Conservation (phyloP, 2,113 vertebrate species). For the Aegotheles bennettii region DNA sequence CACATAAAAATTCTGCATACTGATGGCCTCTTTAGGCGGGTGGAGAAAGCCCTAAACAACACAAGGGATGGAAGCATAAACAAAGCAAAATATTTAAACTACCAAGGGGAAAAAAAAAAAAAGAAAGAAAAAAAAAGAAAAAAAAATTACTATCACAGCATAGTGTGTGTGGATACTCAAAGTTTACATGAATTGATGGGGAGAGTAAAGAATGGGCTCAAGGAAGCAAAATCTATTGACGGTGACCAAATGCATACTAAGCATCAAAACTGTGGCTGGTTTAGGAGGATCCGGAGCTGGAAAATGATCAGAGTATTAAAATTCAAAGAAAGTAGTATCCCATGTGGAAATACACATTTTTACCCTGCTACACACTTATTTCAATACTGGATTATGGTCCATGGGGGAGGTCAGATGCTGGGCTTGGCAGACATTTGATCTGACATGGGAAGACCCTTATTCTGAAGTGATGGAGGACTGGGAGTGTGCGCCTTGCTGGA, state of each 20-base stretch:
- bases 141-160: neutral
- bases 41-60: neutral
- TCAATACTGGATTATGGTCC: neutral
- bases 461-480: neutral
- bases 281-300: neutral
- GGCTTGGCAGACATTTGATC: neutral
- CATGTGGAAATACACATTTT: neutral
- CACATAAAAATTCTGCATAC: neutral
- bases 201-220: neutral
- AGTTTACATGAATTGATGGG: neutral
- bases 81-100: neutral
- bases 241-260: neutral
- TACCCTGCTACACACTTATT: neutral
- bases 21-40: neutral
- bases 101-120: too few species aligned
- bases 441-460: neutral
- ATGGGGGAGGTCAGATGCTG: neutral
- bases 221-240: neutral
- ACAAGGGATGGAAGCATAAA: neutral
- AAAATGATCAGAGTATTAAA: neutral
- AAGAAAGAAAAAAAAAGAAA: too few species aligned
- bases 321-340: neutral
- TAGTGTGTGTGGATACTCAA: neutral
- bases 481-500: neutral
- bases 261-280: neutral